Evolutionary conservation across 2,888 invertebrate genomes (phyloP).

Genomic region (Drosophila infuscata): DNA sequence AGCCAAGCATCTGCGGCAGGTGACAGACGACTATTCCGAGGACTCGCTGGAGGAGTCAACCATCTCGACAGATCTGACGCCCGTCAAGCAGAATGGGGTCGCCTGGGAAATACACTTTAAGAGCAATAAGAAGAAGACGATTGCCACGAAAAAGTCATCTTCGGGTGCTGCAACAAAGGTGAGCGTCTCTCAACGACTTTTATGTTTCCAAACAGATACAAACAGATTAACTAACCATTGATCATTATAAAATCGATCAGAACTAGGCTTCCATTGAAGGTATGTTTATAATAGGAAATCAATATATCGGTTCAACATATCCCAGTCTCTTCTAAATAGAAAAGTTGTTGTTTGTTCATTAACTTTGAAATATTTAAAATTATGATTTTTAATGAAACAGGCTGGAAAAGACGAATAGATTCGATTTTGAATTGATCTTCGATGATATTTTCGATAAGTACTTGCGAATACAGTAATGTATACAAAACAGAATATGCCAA

Average conservation of each 20-base stretch:
- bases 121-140: conserved; percentile 79
- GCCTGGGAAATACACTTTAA: conserved; percentile 95
- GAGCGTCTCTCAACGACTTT: neutral
- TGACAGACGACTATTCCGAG: conserved; percentile 90
- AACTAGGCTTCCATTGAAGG: neutral
- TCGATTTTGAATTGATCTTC: too few relatives aligned
- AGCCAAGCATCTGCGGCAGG: conserved; percentile 80
- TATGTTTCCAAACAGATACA: neutral
- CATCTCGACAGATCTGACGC: conserved; percentile 86
- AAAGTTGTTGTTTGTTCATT: too few relatives aligned
- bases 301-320: neutral
- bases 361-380: too few relatives aligned
- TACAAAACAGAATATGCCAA: neutral
- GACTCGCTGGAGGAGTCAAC: conserved; percentile 91
- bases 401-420: too few relatives aligned
- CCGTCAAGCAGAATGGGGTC: conserved; percentile 92
- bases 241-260: too few relatives aligned
- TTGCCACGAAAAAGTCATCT: conserved; percentile 46
- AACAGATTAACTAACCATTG: neutral
- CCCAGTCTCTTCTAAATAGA: too few relatives aligned
- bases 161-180: conserved; percentile 53
- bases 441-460: too few relatives aligned
- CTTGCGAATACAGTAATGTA: neutral
- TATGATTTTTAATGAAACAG: too few relatives aligned
- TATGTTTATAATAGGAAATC: neutral